Evolutionary conservation across 2,888 invertebrate genomes (phyloP), one percentile per base, ranked within the genome.

Genomic region (Acleris laterana): DNA sequence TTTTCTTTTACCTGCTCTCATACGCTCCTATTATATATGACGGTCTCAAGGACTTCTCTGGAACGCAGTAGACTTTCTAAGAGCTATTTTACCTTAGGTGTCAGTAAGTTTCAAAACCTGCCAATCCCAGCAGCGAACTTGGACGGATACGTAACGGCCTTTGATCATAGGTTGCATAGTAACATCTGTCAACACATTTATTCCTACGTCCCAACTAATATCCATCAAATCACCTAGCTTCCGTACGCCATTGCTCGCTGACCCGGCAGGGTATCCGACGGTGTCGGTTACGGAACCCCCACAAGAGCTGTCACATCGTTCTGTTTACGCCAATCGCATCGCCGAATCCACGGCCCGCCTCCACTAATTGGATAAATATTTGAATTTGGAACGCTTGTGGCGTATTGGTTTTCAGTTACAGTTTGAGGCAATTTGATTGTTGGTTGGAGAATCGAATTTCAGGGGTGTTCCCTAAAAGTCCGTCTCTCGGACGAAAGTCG

Each of bases 271-370:
- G 38, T 70, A 38, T 38, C 38, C 38, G 38, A 77, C 80, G 67
- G 73, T 79, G 61, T 68, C 55, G 44, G 38, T 71, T 79, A 79
- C 81, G 77, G 87, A 87, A 86, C 81, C 86, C 86, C 69, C 73
- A 75, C 77, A 84, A 80, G 71, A 76, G 76, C 81, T 78, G 84
- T 81, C 85, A 81, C 81, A 75, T 80, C 81, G 78, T 73, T 79
- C 81, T 80, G 71, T 76, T 22, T 75, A 69, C 67, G 62, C 79
- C 78, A 78, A 79, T 80, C 70, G 72, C 25, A 57, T 9, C 25
- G 46, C 57, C 46, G 57, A 57, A 57, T 46, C 22, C 22, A 16
- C 17, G 57, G 46, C 55, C 38, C 38, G 13, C 55, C 55, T 42
- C n/a, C n/a, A 46, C 49, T 55, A 55, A 57, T 57, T 57, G 57